Percentiles rank a stretch among this genome's conserved stretches.
Evolutionary conservation across 2,888 invertebrate species (phyloP).

Genomic region (Epiblema foenella): DNA sequence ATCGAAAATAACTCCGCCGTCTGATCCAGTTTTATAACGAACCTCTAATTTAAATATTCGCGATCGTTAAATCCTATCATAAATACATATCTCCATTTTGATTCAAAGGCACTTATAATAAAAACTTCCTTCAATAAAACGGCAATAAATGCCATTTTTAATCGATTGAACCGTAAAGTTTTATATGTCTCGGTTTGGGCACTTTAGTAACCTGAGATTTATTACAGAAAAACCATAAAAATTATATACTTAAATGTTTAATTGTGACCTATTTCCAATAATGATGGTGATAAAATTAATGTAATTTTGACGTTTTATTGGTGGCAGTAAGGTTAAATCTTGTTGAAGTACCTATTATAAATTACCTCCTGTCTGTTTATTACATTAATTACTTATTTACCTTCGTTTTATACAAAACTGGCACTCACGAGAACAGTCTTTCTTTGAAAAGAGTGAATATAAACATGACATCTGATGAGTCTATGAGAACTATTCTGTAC

Average conservation of each 20-base stretch:
- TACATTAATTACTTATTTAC: too few species aligned
- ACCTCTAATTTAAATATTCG: conserved; percentile 11
- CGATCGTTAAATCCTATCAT: conserved; percentile 20
- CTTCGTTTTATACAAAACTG: too few species aligned
- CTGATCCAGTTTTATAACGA: conserved; percentile 9
- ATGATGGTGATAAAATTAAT: conserved; percentile 27
- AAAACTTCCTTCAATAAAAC: conserved; percentile 28
- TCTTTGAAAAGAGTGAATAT: too few species aligned
- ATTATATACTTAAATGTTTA: conserved; percentile 27
- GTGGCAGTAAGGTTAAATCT: too few species aligned
- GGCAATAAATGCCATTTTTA: conserved; percentile 35
- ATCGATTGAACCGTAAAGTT: conserved; percentile 38
- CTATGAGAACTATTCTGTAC: too few species aligned
- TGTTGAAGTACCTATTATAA: too few species aligned
- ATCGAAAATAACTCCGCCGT: neutral
- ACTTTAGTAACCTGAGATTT: conserved; percentile 25
- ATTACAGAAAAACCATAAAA: conserved; percentile 31
- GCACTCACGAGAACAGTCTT: too few species aligned
- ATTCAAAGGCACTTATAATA: conserved; percentile 25
- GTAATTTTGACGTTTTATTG: neutral
- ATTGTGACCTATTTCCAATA: conserved; percentile 27
- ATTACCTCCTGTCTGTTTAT: too few species aligned
- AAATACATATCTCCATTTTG: conserved; percentile 22
- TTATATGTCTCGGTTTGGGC: conserved; percentile 30
- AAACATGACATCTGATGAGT: too few species aligned